Evolutionary conservation across 2,797 vertebrate genomes (phyloP).

Genomic region (Dermochelys coriacea): DNA sequence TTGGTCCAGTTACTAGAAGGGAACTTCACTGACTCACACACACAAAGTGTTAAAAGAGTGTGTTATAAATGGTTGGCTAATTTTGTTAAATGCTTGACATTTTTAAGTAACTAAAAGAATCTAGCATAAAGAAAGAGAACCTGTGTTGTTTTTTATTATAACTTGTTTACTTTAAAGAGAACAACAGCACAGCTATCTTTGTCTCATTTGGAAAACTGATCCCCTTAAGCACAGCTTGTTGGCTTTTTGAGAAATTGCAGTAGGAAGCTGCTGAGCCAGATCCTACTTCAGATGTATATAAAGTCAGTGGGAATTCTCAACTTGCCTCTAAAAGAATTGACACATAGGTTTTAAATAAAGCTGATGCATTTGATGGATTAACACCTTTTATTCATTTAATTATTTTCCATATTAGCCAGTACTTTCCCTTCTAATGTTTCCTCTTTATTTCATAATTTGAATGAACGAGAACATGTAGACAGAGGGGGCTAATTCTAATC

Average conservation of each 20-base stretch:
- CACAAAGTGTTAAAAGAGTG: constrained; percentile 4
- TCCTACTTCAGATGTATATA: neutral
- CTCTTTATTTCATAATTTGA: neutral
- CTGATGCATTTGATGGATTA: constrained; percentile 14
- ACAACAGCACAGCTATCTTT: neutral
- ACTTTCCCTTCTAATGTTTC: neutral
- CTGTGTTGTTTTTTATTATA: neutral
- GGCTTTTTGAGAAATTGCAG: neutral
- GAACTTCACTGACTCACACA: neutral
- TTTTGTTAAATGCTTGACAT: constrained; percentile 1
- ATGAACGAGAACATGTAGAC: neutral
- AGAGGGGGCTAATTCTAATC: neutral
- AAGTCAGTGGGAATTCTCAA: neutral
- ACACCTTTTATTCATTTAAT: neutral
- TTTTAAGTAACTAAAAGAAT: neutral
- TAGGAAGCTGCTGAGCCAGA: neutral
- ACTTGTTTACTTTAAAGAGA: constrained; percentile 15
- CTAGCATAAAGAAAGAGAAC: constrained; percentile 30
- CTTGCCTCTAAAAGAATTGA: neutral
- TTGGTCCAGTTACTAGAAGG: neutral
- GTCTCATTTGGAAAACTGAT: neutral
- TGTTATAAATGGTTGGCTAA: neutral
- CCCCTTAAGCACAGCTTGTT: neutral
- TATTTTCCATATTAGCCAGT: neutral
- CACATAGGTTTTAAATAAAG: neutral